Percentiles rank a stretch among this genome's conserved stretches.
phyloP scores from a whole-genome alignment of 2,888 invertebrate species.

The Morpho achilles region DNA sequence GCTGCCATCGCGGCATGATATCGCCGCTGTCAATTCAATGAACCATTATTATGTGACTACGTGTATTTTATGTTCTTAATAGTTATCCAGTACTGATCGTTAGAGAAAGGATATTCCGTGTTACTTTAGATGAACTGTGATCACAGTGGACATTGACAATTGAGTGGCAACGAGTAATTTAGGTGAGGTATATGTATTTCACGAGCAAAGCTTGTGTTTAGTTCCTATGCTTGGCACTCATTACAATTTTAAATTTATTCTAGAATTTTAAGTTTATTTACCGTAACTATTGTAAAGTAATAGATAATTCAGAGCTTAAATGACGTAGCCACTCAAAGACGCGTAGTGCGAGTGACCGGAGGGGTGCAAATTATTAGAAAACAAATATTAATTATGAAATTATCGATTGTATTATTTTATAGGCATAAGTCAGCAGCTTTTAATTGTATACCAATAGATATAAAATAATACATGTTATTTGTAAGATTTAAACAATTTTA shows the following conservation, averaged over 20 bases:
- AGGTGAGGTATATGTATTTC: constrained; percentile 46
- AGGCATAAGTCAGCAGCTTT: constrained; percentile 39
- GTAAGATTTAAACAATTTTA: constrained; percentile 17
- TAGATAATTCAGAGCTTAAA: constrained; percentile 7
- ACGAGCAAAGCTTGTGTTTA: constrained; percentile 75
- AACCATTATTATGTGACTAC: constrained; percentile 41
- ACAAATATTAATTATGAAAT: constrained; percentile 13
- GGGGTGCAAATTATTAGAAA: constrained; percentile 3
- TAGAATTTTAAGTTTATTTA: constrained; percentile 8
- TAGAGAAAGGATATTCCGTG: constrained; percentile 27
- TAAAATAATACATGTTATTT: constrained; percentile 21
- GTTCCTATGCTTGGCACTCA: constrained; percentile 59
- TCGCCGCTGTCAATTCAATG: constrained; percentile 50
- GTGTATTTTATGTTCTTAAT: constrained; percentile 40
- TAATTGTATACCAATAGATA: constrained; percentile 47
- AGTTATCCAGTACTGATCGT: constrained; percentile 42
- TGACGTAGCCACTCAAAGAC: constrained; percentile 8
- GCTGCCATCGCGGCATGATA: constrained; percentile 30
- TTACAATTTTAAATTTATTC: constrained; percentile 10
- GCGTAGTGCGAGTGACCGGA: constrained; percentile 13
- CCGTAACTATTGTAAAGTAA: constrained; percentile 4
- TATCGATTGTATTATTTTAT: constrained; percentile 29
- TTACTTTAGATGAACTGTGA: constrained; percentile 36
- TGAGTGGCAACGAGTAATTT: constrained; percentile 46
- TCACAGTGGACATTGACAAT: constrained; percentile 40